These are phyloP conservation scores for Poecilia gillii DNA, from an alignment of 2,797 vertebrate genomes.

Conservation along the genomic window DNA sequence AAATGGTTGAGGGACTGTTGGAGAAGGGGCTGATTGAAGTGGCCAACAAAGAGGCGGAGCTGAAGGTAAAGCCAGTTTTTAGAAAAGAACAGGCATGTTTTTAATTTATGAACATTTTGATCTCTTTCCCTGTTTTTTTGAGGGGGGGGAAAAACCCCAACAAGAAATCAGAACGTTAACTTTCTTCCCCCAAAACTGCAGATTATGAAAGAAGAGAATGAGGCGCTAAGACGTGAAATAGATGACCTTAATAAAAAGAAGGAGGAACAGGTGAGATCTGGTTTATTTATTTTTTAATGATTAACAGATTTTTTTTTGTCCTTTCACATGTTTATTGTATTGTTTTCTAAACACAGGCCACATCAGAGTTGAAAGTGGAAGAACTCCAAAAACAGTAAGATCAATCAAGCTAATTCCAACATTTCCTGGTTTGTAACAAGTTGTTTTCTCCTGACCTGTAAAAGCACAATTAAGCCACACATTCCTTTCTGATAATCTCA, in stretches of 20 bases:
- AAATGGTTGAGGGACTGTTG: slow-evolving; percentile 91
- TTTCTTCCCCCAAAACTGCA: slow-evolving; percentile 66
- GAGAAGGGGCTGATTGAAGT: slow-evolving; percentile 94
- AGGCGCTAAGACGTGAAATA: slow-evolving; percentile 83
- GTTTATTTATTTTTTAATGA: not conserved
- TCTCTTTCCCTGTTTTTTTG: not conserved
- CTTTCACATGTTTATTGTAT: slow-evolving; percentile 16
- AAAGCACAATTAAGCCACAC: not conserved
- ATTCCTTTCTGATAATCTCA: slow-evolving; percentile 1
- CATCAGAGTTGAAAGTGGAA: slow-evolving; percentile 85
- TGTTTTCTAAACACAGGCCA: slow-evolving; percentile 76
- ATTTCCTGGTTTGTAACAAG: not conserved
- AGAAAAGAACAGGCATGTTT: not conserved
- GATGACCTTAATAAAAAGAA: slow-evolving; percentile 83
- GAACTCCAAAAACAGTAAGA: slow-evolving; percentile 92
- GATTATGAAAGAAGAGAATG: slow-evolving; percentile 85
- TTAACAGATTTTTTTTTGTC: not conserved
- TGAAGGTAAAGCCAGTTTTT: slow-evolving; percentile 82
- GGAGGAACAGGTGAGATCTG: slow-evolving; percentile 83
- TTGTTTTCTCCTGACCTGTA: not conserved
- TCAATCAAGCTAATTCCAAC: slow-evolving; percentile 5
- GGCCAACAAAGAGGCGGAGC: slow-evolving; percentile 93
- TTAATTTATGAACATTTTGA: slow-evolving; percentile 7
- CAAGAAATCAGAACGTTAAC: no score
- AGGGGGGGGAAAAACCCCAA: no score